phyloP scores from a whole-genome alignment of 2,797 vertebrate species.

The Apodemus agrarius region DNA sequence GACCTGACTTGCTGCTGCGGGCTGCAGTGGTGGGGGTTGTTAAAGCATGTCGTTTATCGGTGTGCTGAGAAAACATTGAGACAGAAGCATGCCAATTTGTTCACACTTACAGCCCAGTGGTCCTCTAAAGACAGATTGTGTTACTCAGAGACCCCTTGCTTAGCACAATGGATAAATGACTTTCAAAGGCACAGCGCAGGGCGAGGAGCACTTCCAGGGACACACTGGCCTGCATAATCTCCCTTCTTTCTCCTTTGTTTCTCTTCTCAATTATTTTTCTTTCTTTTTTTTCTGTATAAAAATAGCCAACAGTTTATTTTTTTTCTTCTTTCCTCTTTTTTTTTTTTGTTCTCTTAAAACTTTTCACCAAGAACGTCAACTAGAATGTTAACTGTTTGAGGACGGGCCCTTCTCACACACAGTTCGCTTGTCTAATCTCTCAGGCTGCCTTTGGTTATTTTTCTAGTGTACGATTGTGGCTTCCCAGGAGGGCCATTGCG shows the following conservation, averaged over 20 bases:
- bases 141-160: not conserved
- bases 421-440: not conserved
- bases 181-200: not conserved
- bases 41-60: not conserved
- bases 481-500: not conserved
- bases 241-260: not conserved
- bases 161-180: not conserved
- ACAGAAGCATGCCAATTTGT: not conserved
- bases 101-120: not conserved
- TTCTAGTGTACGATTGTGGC: not conserved
- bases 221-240: not conserved
- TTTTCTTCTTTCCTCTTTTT: slow-evolving; percentile 26
- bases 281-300: slow-evolving; percentile 72
- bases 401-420: not conserved
- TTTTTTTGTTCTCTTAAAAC: slow-evolving; percentile 14
- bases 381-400: not conserved
- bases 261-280: not conserved
- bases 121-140: not conserved
- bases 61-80: not conserved
- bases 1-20: not conserved
- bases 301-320: slow-evolving; percentile 49
- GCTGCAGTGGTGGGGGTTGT: too few species aligned
- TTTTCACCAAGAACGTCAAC: slow-evolving; percentile 39
- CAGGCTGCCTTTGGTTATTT: not conserved
- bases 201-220: not conserved